Evolutionary conservation across 2,113 vertebrate genomes (phyloP).

Genomic region (Pollachius pollachius): DNA sequence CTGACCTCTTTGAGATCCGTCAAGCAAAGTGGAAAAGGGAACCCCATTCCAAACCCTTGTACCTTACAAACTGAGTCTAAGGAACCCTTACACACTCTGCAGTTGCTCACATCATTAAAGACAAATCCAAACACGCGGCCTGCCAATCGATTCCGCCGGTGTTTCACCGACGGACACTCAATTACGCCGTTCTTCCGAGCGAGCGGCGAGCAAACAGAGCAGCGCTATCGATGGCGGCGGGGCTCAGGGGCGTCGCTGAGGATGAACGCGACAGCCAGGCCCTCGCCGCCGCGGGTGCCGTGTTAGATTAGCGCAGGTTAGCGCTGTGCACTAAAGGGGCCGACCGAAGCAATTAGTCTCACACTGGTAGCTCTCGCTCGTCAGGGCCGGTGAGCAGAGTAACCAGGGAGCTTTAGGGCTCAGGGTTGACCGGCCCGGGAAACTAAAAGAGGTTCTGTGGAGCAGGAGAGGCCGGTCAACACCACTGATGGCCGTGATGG

Average conservation of each 20-base stretch:
- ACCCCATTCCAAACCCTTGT: too few species aligned
- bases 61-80: too few species aligned
- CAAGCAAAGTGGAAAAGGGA: too few species aligned
- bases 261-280: conserved; percentile 33
- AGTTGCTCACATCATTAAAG: conserved; percentile 40
- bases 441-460: too few species aligned
- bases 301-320: conserved; percentile 64
- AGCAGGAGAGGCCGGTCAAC: too few species aligned
- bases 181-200: conserved; percentile 59
- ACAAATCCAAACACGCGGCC: conserved; percentile 23
- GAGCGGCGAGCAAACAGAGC: conserved; percentile 44
- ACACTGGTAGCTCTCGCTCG: conserved; percentile 56
- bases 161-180: conserved; percentile 60
- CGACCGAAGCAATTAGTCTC: conserved; percentile 60
- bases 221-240: conserved; percentile 40
- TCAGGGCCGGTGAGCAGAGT: conserved; percentile 45
- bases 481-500: too few species aligned
- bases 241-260: conserved; percentile 38
- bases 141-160: conserved; percentile 51
- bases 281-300: conserved; percentile 41
- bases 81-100: conserved; percentile 8
- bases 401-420: conserved; percentile 11
- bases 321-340: conserved; percentile 41
- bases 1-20: too few species aligned
- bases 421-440: too few species aligned